Evolutionary conservation across 2,797 vertebrate species (phyloP).

Genomic region (Zenarchopterus dispar): DNA sequence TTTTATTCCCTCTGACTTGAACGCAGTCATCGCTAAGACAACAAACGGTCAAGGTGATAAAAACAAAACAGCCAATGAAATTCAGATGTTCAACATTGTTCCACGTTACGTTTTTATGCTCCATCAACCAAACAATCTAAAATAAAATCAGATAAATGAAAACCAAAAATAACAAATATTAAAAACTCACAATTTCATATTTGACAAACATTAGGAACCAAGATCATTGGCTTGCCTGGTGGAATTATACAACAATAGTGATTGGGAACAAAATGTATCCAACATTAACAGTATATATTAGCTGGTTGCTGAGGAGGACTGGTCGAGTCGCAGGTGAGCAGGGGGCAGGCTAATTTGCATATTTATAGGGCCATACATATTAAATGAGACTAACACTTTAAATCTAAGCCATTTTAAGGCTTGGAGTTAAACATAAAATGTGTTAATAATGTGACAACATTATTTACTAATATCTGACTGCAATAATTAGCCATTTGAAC

Average conservation of each 20-base stretch:
- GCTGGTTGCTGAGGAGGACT: neutral
- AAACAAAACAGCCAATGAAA: neutral
- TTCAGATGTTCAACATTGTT: neutral
- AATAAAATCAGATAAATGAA: no score
- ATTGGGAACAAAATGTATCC: neutral
- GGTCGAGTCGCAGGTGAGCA: neutral
- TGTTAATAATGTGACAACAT: neutral
- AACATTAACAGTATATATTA: neutral
- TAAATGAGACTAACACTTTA: neutral
- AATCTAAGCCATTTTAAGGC: neutral
- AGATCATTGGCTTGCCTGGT: neutral
- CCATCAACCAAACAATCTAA: neutral
- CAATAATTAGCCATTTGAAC: no score
- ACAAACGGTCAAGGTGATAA: neutral
- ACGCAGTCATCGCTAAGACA: neutral
- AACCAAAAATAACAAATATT: no score
- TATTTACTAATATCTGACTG: neutral
- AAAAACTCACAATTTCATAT: no score
- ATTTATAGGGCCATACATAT: conserved; percentile 7
- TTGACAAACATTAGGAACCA: neutral
- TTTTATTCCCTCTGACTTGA: conserved; percentile 1
- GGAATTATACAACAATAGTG: neutral
- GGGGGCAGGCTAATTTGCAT: neutral
- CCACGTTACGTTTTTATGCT: neutral
- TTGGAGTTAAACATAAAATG: neutral